These are phyloP conservation scores for Gisinianus flammeolus DNA, from an alignment of 2,888 invertebrate species.

Conservation along the genomic window DNA sequence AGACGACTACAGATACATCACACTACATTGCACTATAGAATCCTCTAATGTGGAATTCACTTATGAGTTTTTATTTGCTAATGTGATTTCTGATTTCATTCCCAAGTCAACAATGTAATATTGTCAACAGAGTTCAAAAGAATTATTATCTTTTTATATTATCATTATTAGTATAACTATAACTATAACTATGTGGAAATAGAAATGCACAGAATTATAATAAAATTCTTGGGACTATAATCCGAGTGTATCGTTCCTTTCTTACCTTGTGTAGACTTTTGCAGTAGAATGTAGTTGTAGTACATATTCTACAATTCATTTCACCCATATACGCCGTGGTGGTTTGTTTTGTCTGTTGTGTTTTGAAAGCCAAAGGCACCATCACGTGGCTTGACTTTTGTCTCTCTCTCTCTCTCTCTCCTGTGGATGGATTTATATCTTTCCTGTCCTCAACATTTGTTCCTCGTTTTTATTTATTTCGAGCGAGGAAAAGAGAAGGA, in stretches of 20 bases:
- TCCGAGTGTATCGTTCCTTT: too few species aligned
- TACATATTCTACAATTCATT: slow-evolving; percentile 17
- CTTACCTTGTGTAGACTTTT: too few species aligned
- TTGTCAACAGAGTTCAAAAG: too few species aligned
- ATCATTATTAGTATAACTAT: too few species aligned
- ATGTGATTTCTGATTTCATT: slow-evolving; percentile 4
- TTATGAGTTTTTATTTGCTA: background rate
- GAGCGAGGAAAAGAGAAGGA: background rate
- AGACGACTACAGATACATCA: background rate
- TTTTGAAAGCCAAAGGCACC: background rate
- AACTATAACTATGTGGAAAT: too few species aligned
- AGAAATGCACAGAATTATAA: too few species aligned
- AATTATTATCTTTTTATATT: too few species aligned
- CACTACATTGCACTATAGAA: too few species aligned
- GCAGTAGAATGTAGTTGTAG: too few species aligned
- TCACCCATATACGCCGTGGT: background rate
- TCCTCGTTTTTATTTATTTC: slow-evolving; percentile 46
- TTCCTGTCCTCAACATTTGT: slow-evolving; percentile 46
- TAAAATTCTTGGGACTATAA: too few species aligned
- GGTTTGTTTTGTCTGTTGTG: background rate
- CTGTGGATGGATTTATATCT: slow-evolving; percentile 45
- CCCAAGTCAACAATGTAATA: too few species aligned
- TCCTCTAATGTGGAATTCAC: too few species aligned
- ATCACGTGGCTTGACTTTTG: slow-evolving; percentile 1
- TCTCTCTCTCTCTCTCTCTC: slow-evolving; percentile 29